These are phyloP conservation scores for Neofelis nebulosa DNA, from an alignment of 2,113 vertebrate genomes.

Conservation along the genomic window DNA sequence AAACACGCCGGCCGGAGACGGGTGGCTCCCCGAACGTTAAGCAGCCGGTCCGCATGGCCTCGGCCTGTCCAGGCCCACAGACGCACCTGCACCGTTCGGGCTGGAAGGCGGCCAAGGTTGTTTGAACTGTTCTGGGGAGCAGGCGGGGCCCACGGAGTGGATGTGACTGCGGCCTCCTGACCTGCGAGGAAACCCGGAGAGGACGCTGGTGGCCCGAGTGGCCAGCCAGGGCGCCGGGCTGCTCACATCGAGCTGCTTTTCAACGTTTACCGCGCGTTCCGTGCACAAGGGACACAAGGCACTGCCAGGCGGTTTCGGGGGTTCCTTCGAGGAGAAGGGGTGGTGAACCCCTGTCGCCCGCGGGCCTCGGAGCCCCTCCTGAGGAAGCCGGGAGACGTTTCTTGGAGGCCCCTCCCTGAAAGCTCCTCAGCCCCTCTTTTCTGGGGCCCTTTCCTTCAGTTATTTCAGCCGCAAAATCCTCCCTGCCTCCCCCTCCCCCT, in stretches of 20 bases:
- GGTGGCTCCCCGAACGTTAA: neutral
- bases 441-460: neutral
- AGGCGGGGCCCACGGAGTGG: neutral
- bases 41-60: neutral
- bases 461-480: no score
- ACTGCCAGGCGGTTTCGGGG: neutral
- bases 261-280: neutral
- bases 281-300: rapidly evolving
- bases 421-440: rapidly evolving
- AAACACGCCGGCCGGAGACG: neutral
- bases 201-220: neutral
- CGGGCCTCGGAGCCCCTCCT: neutral
- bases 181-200: neutral
- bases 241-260: neutral
- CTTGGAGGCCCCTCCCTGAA: neutral
- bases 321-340: neutral
- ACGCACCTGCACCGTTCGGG: rapidly evolving
- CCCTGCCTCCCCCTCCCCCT: no score
- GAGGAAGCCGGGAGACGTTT: neutral
- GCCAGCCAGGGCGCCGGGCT: rapidly evolving
- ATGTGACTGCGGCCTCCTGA: neutral
- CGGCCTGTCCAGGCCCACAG: rapidly evolving
- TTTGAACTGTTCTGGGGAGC: neutral
- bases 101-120: no score
- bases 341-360: neutral